Evolutionary conservation across 2,888 invertebrate species (phyloP), one percentile per base, ranked within the genome.

Genomic region (Poecilus cupreus): DNA sequence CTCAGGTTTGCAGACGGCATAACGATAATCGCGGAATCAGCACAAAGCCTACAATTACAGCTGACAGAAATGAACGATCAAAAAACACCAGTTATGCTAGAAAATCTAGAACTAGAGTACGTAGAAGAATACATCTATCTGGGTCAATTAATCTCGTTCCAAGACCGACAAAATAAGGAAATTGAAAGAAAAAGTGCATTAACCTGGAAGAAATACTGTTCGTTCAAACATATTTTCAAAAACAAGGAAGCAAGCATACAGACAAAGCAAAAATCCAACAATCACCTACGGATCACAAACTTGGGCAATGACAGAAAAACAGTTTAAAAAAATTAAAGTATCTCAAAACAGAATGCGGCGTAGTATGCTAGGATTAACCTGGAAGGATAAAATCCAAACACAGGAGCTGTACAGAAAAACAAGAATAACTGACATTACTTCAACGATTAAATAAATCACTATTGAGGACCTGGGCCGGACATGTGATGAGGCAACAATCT

Each of bases 1-100:
- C 26, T 82, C 0, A 84, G 82, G 0, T 85, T 82, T 57, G 85
- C 85, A 0, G 85, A 85, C 49, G 85, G 85, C 37, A 37, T 84
- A 0, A 18, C 83, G 0, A 46, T 84, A 0, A 20, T 83, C 0
- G 60, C 83, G 0, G 26, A 64, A 5, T 64, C 64, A 3, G 64
- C n/a, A n/a, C n/a, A n/a, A n/a, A n/a, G n/a, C n/a, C n/a, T n/a
- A n/a, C n/a, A n/a, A n/a, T n/a, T n/a, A 4, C 20, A 24, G 64
- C 64, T 64, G 6, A 24, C 3, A 13, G 64, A 64, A 22, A 22
- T 64, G 3, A n/a, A 5, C 20, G 5, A 26, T 6, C 24, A 64
- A 64, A 64, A 26, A 3, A 64, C 20, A 64, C 20, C 3, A 64
- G 64, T 16, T 10, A 26, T 22, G 3, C 26, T 64, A 5, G 13